A percentile compares a stretch with the other conserved stretches of the same genome.
Evolutionary conservation across 2,113 vertebrate genomes (phyloP).

Genomic region (Morone chrysops): DNA sequence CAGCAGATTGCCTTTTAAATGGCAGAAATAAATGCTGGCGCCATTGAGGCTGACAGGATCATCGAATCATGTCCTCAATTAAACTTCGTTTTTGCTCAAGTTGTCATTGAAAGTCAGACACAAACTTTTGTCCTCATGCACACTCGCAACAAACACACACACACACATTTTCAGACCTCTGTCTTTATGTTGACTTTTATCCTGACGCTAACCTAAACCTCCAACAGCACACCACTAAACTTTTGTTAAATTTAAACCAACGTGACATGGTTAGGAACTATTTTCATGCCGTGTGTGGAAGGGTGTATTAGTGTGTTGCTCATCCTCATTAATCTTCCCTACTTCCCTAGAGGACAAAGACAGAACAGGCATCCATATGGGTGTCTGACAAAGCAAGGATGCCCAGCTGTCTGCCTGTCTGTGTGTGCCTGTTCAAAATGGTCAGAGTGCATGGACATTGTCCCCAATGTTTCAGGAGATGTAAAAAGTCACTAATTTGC

Average conservation of each 20-base stretch:
- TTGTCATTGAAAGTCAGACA: conserved; percentile 10
- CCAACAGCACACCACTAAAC: not conserved
- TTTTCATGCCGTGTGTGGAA: conserved; percentile 5
- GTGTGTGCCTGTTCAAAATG: not conserved
- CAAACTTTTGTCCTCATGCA: not conserved
- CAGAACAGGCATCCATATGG: conserved; percentile 49
- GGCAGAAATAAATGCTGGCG: not conserved
- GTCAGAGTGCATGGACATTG: conserved; percentile 4
- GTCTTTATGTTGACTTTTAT: not conserved
- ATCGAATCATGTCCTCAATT: conserved; percentile 1
- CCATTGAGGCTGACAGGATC: not conserved
- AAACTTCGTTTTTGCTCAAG: conserved; percentile 17
- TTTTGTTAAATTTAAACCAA: not conserved
- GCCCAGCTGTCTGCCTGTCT: conserved; percentile 41
- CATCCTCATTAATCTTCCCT: conserved; percentile 53
- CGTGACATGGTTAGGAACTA: not conserved
- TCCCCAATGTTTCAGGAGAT: not conserved
- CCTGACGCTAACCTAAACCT: not conserved
- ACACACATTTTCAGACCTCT: not conserved
- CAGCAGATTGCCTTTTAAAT: not conserved
- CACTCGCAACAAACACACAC: not conserved
- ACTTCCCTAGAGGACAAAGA: conserved; percentile 30
- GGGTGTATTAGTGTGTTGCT: conserved; percentile 22
- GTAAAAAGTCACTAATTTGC: not conserved
- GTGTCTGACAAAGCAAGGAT: conserved; percentile 44